Evolutionary conservation across 2,888 invertebrate genomes (phyloP).

Genomic region (Leptinotarsa peninsularis): DNA sequence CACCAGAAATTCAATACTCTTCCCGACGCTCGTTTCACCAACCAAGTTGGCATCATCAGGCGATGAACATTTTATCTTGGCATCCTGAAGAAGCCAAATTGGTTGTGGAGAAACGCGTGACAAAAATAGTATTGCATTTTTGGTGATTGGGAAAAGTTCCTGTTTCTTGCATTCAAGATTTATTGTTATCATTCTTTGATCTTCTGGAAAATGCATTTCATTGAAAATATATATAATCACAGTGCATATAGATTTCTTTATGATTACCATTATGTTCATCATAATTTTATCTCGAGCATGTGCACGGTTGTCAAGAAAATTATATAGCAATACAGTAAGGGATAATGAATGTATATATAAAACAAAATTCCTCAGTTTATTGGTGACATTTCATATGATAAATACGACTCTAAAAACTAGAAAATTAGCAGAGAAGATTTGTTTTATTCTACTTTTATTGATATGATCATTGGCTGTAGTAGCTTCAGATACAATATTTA

Average conservation of each 20-base stretch:
- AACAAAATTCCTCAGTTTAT: not conserved
- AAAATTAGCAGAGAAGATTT: not conserved
- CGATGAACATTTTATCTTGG: too few species aligned
- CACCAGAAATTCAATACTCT: too few species aligned
- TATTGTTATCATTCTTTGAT: too few species aligned
- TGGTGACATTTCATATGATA: slow-evolving; percentile 2
- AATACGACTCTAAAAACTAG: not conserved
- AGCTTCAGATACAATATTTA: not conserved
- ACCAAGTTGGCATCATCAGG: too few species aligned
- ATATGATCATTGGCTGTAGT: not conserved
- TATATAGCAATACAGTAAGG: not conserved
- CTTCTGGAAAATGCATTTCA: too few species aligned
- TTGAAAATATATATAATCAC: not conserved
- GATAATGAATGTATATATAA: not conserved
- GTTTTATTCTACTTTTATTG: not conserved
- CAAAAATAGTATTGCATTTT: too few species aligned
- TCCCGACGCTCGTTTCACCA: too few species aligned
- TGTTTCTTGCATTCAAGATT: too few species aligned
- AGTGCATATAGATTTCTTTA: not conserved
- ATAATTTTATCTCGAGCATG: not conserved
- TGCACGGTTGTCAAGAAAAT: slow-evolving; percentile 1
- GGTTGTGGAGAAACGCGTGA: too few species aligned
- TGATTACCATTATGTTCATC: not conserved
- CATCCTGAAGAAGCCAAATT: too few species aligned
- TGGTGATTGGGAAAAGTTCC: too few species aligned